Evolutionary conservation across 2,113 vertebrate genomes (phyloP).

Genomic region (Apteryx owenii): DNA sequence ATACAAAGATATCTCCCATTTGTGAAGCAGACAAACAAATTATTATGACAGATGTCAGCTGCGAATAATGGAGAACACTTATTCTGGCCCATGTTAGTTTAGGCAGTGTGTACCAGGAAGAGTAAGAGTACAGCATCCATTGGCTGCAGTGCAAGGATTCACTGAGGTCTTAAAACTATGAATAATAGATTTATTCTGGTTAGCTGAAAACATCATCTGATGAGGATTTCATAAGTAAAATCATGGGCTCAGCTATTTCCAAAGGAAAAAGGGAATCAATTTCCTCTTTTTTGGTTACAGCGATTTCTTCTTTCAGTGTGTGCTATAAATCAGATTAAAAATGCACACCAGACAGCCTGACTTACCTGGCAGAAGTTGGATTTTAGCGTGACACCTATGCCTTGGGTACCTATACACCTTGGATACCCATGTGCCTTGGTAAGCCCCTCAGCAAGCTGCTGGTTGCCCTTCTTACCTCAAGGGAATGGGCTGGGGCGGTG

Average conservation of each 20-base stretch:
- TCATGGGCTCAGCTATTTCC: not conserved
- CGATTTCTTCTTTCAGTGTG: not conserved
- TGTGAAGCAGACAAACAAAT: slow-evolving; percentile 30
- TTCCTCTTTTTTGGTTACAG: not conserved
- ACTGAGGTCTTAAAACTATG: not conserved
- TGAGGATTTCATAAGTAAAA: not conserved
- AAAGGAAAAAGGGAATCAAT: not conserved
- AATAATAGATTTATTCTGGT: slow-evolving; percentile 14
- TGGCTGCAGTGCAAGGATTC: not conserved
- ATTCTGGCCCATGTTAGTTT: not conserved
- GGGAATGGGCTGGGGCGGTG: not conserved
- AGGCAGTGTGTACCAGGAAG: not conserved
- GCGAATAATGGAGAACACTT: not conserved
- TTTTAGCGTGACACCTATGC: not conserved
- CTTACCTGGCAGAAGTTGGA: not conserved
- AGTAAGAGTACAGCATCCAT: not conserved
- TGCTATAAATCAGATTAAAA: not conserved
- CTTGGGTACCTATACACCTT: not conserved
- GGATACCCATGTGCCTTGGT: not conserved
- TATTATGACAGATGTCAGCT: slow-evolving; percentile 32
- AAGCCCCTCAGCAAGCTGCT: not conserved
- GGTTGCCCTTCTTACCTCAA: not conserved
- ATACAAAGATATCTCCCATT: not conserved
- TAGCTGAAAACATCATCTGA: slow-evolving; percentile 10
- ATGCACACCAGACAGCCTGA: not conserved